Evolutionary conservation across 2,797 vertebrate genomes (phyloP), one percentile per base, ranked within the genome.

Genomic region (Micrastur ruficollis): DNA sequence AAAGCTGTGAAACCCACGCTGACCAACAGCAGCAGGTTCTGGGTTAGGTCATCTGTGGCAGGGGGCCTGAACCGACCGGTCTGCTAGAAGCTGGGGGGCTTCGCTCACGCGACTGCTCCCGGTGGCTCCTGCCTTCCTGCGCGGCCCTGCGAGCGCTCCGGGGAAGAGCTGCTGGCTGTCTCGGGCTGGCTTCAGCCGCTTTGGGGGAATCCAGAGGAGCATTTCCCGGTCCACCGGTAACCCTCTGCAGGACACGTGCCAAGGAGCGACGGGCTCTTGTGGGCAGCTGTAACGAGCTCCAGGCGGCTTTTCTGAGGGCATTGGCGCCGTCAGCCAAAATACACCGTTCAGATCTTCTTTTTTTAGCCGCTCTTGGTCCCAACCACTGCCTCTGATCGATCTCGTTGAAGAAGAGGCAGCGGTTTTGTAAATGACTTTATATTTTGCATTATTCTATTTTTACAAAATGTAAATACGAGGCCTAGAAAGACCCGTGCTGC

Each of bases 71-170:
- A 38, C 0, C 40, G 7, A 16, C 12, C 2, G 8, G 34, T 8
- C 2, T 8, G n/a, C 27, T 67, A 36, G 32, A 49, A 6, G 3
- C 0, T 16, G 62, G 38, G 38, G n/a, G 26, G 27, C 40, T 80
- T 27, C 0, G 0, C 22, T 38, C 27, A 14, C 53, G 4, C 9
- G 2, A 0, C 25, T 42, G 59, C 29, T 65, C 29, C 1, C 4
- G 47, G 26, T 12, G 47, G 20, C 65, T 58, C 32, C 55, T 53
- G 34, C 8, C 59, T 18, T 58, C 58, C 42, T 21, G 62, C n/a
- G 14, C 34, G 3, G 38, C 11, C 12, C 12, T 13, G 25, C 7
- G n/a, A 27, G 9, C 2, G 42, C 7, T 19, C 44, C 44, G 7
- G 44, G 44, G 38, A 40, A 40, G 12, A 40, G 38, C 38, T 40